Base-by-base conservation (phyloP, 2,888 invertebrate genomes). In the Spodoptera littoralis region DNA sequence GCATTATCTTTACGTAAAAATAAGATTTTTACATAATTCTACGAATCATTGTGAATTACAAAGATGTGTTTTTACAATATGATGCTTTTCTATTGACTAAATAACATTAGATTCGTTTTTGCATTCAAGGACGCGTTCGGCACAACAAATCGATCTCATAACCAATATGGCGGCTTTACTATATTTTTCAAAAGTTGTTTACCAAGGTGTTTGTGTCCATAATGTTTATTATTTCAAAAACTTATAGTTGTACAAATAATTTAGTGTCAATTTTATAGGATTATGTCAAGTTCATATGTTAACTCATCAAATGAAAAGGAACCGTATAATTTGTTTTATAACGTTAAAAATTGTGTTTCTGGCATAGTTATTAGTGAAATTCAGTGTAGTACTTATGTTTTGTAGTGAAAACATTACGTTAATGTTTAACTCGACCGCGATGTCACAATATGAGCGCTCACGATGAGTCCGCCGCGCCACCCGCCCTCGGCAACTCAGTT, bases 391-490 rank as follows among this genome's bases (percentile, higher is more conserved):
- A 51, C 42, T 49, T 73, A 78, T 81, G 77, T 63, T 75, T 71
- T 73, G 74, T 73, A 64, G 51, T 72, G 63, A 66, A 76, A 73
- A 79, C 73, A 80, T 65, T 68, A 73, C 66, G 70, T 62, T 61
- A 63, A 73, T 75, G 68, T 72, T 69, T 59, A 65, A 73, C 67
- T 83, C 70, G 77, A 70, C 82, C 91, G 90, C 86, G 79, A 92
- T 93, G 93, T 88, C 88, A 85, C 90, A 92, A 78, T 77, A 93
- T 93, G 93, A 92, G 86, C 88, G 88, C 82, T 79, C 89, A 87
- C 87, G 91, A 93, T 93, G 93, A 93, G 85, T 71, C 84, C 79
- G 84, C 85, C 80, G 84, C 88, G 73, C 82, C 83, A 77, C 81
- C 84, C 74, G 83, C 80, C 78, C 76, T 82, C 75, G 74, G 80